phyloP scores from a whole-genome alignment of 2,888 invertebrate genomes.

The Cataglyphis albicans region DNA sequence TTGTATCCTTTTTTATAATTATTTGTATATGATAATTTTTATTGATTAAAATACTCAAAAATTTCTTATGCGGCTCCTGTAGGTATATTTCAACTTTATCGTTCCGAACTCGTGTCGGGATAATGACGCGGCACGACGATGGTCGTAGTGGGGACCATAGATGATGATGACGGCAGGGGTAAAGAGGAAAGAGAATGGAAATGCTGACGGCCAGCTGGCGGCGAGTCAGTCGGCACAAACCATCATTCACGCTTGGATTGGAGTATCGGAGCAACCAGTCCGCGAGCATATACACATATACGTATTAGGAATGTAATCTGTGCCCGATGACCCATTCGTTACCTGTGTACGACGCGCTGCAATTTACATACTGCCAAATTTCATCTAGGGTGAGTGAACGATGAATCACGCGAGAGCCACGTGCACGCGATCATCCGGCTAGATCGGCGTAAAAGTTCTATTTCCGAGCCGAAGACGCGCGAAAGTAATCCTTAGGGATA shows the following conservation, averaged over 20 bases:
- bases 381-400: slow-evolving; percentile 63
- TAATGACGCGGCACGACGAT: slow-evolving; percentile 27
- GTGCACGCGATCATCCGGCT: not conserved
- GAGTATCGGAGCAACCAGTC: slow-evolving; percentile 85
- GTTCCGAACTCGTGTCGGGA: slow-evolving; percentile 4
- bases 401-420: slow-evolving; percentile 12
- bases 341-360: slow-evolving; percentile 75
- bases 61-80: not conserved
- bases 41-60: not conserved
- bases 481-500: not conserved
- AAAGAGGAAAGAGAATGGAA: slow-evolving; percentile 56
- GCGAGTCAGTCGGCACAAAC: slow-evolving; percentile 66
- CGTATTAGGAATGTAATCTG: slow-evolving; percentile 84
- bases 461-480: not conserved
- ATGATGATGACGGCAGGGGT: slow-evolving; percentile 47
- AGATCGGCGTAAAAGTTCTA: not conserved
- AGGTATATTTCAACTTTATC: not conserved
- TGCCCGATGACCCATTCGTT: slow-evolving; percentile 74
- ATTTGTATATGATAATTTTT: not conserved
- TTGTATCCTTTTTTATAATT: not conserved
- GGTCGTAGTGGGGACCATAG: slow-evolving; percentile 39
- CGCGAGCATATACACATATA: slow-evolving; percentile 70
- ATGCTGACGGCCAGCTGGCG: slow-evolving; percentile 70
- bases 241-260: slow-evolving; percentile 79
- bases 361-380: slow-evolving; percentile 55